These are phyloP conservation scores for Brachionichthys hirsutus DNA, from an alignment of 2,113 vertebrate genomes.

Conservation along the genomic window DNA sequence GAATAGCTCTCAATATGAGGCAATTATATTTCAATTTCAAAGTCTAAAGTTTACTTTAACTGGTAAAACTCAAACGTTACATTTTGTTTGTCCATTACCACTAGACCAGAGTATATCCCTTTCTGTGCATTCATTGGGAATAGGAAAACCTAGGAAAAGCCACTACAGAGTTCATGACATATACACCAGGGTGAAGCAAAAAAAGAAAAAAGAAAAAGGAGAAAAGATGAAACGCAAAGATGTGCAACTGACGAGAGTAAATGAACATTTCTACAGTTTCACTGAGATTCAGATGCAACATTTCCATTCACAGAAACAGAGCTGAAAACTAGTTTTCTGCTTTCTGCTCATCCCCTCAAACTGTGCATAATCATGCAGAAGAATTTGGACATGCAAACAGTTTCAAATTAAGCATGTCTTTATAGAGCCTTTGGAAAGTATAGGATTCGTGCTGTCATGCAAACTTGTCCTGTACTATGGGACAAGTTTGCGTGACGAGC, in stretches of 20 bases:
- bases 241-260: constrained; percentile 34
- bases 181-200: constrained; percentile 21
- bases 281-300: constrained; percentile 12
- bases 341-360: constrained; percentile 6
- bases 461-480: constrained; percentile 11
- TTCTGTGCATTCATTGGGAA: not conserved
- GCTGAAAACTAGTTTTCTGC: constrained; percentile 19
- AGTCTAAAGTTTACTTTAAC: not conserved
- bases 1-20: constrained; percentile 15
- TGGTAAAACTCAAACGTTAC: too few species aligned
- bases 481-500: constrained; percentile 6
- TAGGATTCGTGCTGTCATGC: too few species aligned
- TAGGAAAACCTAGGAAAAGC: constrained; percentile 17
- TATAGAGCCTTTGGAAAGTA: constrained; percentile 35
- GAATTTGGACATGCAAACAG: constrained; percentile 46
- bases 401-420: constrained; percentile 15
- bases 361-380: constrained; percentile 34
- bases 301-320: constrained; percentile 6
- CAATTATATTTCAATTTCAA: constrained; percentile 30
- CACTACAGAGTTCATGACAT: constrained; percentile 7
- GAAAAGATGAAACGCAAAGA: too few species aligned
- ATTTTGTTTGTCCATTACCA: too few species aligned
- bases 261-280: constrained; percentile 26
- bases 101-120: not conserved
- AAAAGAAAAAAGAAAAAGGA: not conserved